These are phyloP conservation scores for Pissodes strobi DNA, from an alignment of 1,140 invertebrate genomes.

Conservation along the genomic window DNA sequence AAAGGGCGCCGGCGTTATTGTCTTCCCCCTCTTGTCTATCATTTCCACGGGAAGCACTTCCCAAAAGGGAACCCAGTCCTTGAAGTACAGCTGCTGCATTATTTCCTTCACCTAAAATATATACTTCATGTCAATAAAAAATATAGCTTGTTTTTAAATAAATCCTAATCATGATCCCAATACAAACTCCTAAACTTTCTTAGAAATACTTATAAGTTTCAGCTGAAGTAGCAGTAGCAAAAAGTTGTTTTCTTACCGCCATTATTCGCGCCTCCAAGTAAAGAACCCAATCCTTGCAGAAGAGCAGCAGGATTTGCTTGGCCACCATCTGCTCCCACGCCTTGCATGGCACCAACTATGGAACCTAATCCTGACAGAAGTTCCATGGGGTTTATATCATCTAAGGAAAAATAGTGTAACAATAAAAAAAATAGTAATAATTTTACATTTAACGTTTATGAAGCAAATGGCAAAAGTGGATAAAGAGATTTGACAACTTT, in stretches of 20 bases:
- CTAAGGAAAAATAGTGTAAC: slow-evolving; percentile 3
- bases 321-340: slow-evolving; percentile 6
- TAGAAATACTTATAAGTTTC: too few species aligned
- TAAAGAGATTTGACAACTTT: too few species aligned
- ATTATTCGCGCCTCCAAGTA: slow-evolving; percentile 49
- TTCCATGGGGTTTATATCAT: slow-evolving; percentile 27
- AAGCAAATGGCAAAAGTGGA: not conserved
- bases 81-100: slow-evolving; percentile 46
- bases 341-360: slow-evolving; percentile 28
- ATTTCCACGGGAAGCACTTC: slow-evolving; percentile 12
- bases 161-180: too few species aligned
- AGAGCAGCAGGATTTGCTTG: slow-evolving; percentile 35
- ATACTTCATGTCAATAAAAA: not conserved
- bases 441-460: not conserved
- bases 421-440: not conserved
- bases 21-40: not conserved
- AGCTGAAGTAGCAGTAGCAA: too few species aligned
- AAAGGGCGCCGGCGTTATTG: slow-evolving; percentile 31
- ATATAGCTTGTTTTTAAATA: not conserved
- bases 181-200: too few species aligned
- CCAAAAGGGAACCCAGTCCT: slow-evolving; percentile 55
- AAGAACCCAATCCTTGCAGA: slow-evolving; percentile 55
- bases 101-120: slow-evolving; percentile 7
- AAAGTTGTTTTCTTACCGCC: too few species aligned
- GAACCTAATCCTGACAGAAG: slow-evolving; percentile 22